phyloP scores from a whole-genome alignment of 2,888 invertebrate genomes.

The Nephrotoma flavescens region DNA sequence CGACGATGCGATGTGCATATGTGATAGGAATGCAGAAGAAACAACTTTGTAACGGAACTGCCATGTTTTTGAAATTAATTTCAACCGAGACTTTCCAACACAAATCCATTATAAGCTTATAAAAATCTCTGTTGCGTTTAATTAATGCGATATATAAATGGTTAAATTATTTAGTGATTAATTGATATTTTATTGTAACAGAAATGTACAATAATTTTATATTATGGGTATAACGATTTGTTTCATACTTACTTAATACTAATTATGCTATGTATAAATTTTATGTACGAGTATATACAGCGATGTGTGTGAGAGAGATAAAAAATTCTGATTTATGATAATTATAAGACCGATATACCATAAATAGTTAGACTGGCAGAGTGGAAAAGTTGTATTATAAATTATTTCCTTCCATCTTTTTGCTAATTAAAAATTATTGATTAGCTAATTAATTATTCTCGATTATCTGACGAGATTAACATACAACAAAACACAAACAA shows the following conservation, averaged over 20 bases:
- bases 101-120: not conserved
- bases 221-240: not conserved
- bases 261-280: not conserved
- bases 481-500: not conserved
- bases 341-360: not conserved
- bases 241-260: not conserved
- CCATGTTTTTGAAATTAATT: not conserved
- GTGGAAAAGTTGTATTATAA: not conserved
- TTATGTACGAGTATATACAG: not conserved
- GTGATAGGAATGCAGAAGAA: not conserved
- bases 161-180: not conserved
- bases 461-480: not conserved
- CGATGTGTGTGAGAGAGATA: not conserved
- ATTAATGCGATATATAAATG: not conserved
- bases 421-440: not conserved
- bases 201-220: not conserved
- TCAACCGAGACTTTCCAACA: not conserved
- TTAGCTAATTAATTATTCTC: not conserved
- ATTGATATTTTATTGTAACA: not conserved
- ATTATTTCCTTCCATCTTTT: not conserved
- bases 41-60: not conserved
- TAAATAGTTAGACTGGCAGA: not conserved
- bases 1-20: not conserved
- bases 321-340: not conserved
- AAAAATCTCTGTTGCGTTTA: not conserved